Evolutionary conservation across 1,140 invertebrate genomes (phyloP), one percentile per base, ranked within the genome.

Genomic region (Cepaea nemoralis): DNA sequence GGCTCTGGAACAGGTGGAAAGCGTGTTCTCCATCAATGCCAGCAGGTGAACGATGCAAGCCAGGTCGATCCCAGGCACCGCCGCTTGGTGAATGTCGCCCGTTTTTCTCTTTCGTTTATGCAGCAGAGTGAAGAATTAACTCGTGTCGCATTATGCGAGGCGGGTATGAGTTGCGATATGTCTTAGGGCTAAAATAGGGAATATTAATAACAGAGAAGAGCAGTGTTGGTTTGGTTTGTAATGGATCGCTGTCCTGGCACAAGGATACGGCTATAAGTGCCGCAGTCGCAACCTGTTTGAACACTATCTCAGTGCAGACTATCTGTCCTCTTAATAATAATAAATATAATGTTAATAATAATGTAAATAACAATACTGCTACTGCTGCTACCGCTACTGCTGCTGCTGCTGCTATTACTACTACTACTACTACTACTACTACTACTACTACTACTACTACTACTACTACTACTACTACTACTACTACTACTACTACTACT

Each of bases 381-480:
- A 74, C 71, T 37, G 42, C 71, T 37, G 31, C 71, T 37, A 74
- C 71, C 16, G 31, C 71, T 74, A 42, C 71, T 74, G 31, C 71
- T 74, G 31, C 71, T 74, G 31, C 40, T 74, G 42, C 40, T 74
- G 42, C 71, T 74, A 74, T 39, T 74, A 74, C 71, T 74, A 74
- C 71, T 74, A 74, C 71, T 74, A 74, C 71, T 74, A 74, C 71
- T 74, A 74, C 71, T 74, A 74, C 71, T 74, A 42, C 71, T 74
- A 74, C 71, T 74, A 74, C 71, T 74, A 74, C 71, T 74, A 42
- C 71, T 74, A 74, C 71, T 74, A 42, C 24, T 74, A 42, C 71
- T 74, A 42, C 71, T 74, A 42, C 71, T 74, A 42, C 71, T 31
- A 42, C 40, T 74, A 74, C 40, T 74, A 74, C 71, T 37, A 74